Evolutionary conservation across 2,888 invertebrate species (phyloP).

Genomic region (Sesamia inferens): DNA sequence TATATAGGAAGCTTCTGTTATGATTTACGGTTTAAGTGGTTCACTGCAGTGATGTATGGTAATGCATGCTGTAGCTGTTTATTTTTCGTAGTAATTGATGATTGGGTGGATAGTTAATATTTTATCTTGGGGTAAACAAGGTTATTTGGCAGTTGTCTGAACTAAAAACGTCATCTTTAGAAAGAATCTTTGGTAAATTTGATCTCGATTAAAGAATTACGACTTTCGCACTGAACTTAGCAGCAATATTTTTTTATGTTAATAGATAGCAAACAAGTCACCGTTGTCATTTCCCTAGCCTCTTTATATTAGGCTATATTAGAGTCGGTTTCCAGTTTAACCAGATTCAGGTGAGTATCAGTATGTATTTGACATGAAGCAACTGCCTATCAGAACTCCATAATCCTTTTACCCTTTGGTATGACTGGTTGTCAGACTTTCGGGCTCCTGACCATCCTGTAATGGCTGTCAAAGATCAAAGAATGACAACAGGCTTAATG

Average conservation of each 20-base stretch:
- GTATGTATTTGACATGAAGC: too few species aligned
- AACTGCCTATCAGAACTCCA: too few species aligned
- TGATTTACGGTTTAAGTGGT: slow-evolving; percentile 78
- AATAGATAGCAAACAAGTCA: too few species aligned
- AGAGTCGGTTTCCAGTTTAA: too few species aligned
- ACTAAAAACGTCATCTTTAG: neutral
- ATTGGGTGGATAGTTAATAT: slow-evolving; percentile 19
- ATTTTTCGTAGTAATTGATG: slow-evolving; percentile 54
- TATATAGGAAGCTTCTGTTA: slow-evolving; percentile 79
- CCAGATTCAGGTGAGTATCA: too few species aligned
- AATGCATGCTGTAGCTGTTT: slow-evolving; percentile 46
- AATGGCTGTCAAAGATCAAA: too few species aligned
- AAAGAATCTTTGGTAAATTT: neutral
- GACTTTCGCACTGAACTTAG: neutral
- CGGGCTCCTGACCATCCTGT: too few species aligned
- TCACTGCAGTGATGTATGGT: slow-evolving; percentile 57
- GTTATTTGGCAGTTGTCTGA: slow-evolving; percentile 16
- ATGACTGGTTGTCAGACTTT: too few species aligned
- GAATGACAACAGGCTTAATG: too few species aligned
- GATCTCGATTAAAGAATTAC: neutral
- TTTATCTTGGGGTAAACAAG: slow-evolving; percentile 22
- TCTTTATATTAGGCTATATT: too few species aligned
- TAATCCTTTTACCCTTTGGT: too few species aligned
- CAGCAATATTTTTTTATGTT: too few species aligned
- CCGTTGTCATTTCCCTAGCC: neutral